These are phyloP conservation scores for Silurus asotus DNA, from an alignment of 2,113 vertebrate species.

Conservation along the genomic window DNA sequence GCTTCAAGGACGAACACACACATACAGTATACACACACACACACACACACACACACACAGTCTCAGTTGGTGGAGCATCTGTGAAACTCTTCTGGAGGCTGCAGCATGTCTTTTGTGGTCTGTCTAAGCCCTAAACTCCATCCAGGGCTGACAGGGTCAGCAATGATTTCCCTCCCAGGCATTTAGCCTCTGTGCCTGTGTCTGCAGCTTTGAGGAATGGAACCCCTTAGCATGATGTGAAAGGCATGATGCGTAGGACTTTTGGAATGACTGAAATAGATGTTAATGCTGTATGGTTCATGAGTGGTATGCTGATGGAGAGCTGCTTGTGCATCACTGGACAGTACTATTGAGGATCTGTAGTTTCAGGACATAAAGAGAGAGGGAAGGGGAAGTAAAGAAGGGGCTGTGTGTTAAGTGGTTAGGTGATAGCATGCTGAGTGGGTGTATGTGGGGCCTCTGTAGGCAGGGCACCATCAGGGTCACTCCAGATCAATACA, in stretches of 20 bases:
- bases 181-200: constrained; percentile 36
- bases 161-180: constrained; percentile 45
- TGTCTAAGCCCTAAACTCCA: constrained; percentile 36
- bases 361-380: not conserved
- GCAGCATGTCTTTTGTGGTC: constrained; percentile 35
- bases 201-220: constrained; percentile 33
- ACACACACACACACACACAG: constrained; percentile 17
- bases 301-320: not conserved
- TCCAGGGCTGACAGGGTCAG: constrained; percentile 48
- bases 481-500: constrained; percentile 44
- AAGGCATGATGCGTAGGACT: constrained; percentile 35
- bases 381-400: not conserved
- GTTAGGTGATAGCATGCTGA: constrained; percentile 45
- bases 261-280: constrained; percentile 1
- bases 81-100: constrained; percentile 47
- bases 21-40: not conserved
- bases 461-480: constrained; percentile 18
- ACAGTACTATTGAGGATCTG: not conserved
- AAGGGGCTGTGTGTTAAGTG: constrained; percentile 36
- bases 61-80: constrained; percentile 41
- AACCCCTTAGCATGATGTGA: constrained; percentile 41
- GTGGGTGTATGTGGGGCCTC: constrained; percentile 11
- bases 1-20: not conserved
- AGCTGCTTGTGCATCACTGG: not conserved
- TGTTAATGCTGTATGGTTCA: not conserved